Evolutionary conservation across 2,113 vertebrate genomes (phyloP).

Genomic region (Oceanodroma tethys): DNA sequence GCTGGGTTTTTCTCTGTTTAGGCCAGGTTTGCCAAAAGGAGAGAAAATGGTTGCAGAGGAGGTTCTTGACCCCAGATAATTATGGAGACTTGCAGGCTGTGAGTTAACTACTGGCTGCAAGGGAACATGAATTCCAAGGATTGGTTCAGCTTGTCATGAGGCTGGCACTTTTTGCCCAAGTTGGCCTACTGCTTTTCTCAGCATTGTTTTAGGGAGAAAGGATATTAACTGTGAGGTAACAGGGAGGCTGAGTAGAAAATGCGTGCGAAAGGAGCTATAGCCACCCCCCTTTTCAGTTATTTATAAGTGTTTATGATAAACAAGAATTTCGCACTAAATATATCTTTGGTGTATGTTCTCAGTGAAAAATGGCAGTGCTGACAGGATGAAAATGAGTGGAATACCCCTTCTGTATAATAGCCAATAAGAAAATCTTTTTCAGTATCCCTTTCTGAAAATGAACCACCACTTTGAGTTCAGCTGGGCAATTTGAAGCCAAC

Average conservation of each 20-base stretch:
- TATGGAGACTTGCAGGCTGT: neutral
- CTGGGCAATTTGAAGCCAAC: neutral
- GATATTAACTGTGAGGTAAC: neutral
- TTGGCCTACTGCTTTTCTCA: neutral
- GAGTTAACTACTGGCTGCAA: neutral
- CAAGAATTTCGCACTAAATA: neutral
- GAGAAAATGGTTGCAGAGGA: neutral
- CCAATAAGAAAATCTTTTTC: neutral
- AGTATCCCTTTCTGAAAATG: neutral
- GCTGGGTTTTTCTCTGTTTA: neutral
- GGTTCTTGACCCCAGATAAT: neutral
- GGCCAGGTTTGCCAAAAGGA: neutral
- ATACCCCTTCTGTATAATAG: neutral
- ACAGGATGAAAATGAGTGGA: neutral
- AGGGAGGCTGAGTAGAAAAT: neutral
- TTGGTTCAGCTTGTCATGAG: neutral
- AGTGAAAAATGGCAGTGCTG: neutral
- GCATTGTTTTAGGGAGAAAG: neutral
- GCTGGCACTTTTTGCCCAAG: neutral
- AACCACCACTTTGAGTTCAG: neutral
- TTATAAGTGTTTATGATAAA: neutral
- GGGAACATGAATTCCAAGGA: neutral
- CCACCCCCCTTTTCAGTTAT: neutral
- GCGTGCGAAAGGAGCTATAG: neutral
- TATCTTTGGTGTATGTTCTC: neutral